phyloP scores from a whole-genome alignment of 2,113 vertebrate genomes.

The Psittacus erithacus region DNA sequence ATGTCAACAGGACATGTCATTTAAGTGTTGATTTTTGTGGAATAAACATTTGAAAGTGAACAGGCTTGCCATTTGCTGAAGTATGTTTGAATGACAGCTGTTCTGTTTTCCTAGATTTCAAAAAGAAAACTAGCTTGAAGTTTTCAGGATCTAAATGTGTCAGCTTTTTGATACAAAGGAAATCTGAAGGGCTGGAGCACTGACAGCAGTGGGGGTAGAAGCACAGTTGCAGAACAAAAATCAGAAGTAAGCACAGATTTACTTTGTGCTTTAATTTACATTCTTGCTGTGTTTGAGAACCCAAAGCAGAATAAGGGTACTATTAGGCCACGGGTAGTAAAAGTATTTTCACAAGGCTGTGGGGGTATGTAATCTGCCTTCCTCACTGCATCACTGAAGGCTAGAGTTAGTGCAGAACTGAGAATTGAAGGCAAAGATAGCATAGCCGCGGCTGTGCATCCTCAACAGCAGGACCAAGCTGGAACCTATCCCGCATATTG shows the following conservation, averaged over 20 bases:
- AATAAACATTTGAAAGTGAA: slow-evolving; percentile 26
- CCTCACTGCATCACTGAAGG: neutral
- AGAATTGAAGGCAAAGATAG: neutral
- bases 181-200: neutral
- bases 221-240: neutral
- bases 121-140: neutral
- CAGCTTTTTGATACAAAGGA: slow-evolving; percentile 46
- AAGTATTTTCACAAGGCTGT: neutral
- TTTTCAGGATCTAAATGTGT: slow-evolving; percentile 44
- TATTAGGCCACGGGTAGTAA: neutral
- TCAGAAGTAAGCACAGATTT: neutral
- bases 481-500: neutral
- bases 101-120: slow-evolving; percentile 30
- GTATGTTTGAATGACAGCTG: slow-evolving; percentile 41
- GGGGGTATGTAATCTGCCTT: neutral
- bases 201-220: neutral
- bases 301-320: neutral
- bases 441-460: neutral
- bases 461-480: neutral
- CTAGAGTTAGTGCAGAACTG: neutral
- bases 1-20: neutral
- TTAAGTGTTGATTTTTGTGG: slow-evolving; percentile 20
- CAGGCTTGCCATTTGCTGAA: slow-evolving; percentile 26
- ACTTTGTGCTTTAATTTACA: neutral
- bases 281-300: neutral